Percentiles rank a stretch among this genome's conserved stretches.
Evolutionary conservation across 1,140 invertebrate species (phyloP).

Genomic region (Danaus melanippus): DNA sequence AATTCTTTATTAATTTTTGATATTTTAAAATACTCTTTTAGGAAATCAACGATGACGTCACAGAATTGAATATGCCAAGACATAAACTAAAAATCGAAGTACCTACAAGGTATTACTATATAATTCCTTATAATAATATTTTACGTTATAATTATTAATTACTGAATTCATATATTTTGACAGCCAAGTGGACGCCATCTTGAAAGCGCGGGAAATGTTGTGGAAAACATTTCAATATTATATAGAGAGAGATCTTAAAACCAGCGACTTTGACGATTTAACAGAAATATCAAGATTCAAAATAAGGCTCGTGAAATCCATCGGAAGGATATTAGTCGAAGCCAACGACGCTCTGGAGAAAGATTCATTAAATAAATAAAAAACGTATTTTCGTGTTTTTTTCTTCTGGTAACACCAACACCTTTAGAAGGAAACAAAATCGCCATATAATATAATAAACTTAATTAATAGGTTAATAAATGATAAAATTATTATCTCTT

Average conservation of each 20-base stretch:
- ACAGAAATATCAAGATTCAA: constrained; percentile 35
- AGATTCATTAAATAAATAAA: too few relatives aligned
- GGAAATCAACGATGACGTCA: constrained; percentile 28
- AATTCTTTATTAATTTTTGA: background rate
- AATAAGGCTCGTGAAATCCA: constrained; percentile 38
- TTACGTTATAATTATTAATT: background rate
- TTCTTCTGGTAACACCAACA: too few relatives aligned
- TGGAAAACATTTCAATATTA: constrained; percentile 71
- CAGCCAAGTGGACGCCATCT: constrained; percentile 62
- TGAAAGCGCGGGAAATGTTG: constrained; percentile 65
- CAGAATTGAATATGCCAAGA: constrained; percentile 44
- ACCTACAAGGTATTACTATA: constrained; percentile 47
- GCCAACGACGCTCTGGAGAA: constrained; percentile 26
- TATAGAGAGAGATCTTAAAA: constrained; percentile 56
- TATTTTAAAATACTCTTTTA: constrained; percentile 13
- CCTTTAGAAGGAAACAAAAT: too few relatives aligned
- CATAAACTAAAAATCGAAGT: constrained; percentile 54
- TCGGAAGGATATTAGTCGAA: constrained; percentile 47
- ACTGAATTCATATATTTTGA: constrained; percentile 29
- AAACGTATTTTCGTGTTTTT: too few relatives aligned
- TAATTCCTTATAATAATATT: background rate
- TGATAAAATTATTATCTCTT: too few relatives aligned
- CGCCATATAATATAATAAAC: too few relatives aligned
- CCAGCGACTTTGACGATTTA: constrained; percentile 32
- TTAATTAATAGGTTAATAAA: too few relatives aligned